Conservation (phyloP, 1,140 invertebrate genomes). For the Bombyx mori region ASM3026992v2 NC_085122.1:4016001-4016500, state of each 20-base stretch:
- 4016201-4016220: slow-evolving; percentile 86
- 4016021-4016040: slow-evolving; percentile 39
- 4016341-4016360: slow-evolving; percentile 77
- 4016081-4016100: slow-evolving; percentile 68
- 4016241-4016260: slow-evolving; percentile 75
- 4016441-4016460: slow-evolving; percentile 53
- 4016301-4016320: slow-evolving; percentile 53
- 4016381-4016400: slow-evolving; percentile 84
- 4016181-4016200: slow-evolving; percentile 87
- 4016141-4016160: slow-evolving; percentile 61
- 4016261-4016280: slow-evolving; percentile 80
- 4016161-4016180: slow-evolving; percentile 80
- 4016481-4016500: slow-evolving; percentile 52
- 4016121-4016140: slow-evolving; percentile 56
- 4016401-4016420: slow-evolving; percentile 81
- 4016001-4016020: slow-evolving; percentile 60
- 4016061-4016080: slow-evolving; percentile 49
- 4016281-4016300: slow-evolving; percentile 77
- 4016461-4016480: slow-evolving; percentile 33
- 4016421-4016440: slow-evolving; percentile 48
- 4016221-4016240: slow-evolving; percentile 81
- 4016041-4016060: slow-evolving; percentile 52
- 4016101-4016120: slow-evolving; percentile 49
- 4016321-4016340: slow-evolving; percentile 57
- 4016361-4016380: slow-evolving; percentile 82